Conservation (phyloP, 2,113 vertebrate species). For the Pontoporia blainvillei region DNA sequence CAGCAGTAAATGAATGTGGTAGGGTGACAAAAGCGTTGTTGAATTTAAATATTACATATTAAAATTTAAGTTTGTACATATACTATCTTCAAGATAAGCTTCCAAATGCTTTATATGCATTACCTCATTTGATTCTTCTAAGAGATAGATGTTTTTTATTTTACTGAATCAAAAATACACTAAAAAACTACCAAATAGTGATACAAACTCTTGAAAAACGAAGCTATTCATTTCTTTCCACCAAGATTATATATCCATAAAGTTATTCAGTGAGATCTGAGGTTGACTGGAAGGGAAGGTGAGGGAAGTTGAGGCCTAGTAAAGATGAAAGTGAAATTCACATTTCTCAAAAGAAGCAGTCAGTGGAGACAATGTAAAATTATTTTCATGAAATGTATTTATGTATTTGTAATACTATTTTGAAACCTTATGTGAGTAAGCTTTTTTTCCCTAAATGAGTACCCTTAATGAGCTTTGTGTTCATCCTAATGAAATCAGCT, state of each 20-base stretch:
- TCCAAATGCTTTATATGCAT: background rate
- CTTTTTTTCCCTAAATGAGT: background rate
- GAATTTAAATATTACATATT: background rate
- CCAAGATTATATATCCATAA: background rate
- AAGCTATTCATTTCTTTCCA: background rate
- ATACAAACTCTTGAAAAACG: background rate
- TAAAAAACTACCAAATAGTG: background rate
- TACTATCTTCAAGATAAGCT: background rate
- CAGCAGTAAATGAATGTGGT: background rate
- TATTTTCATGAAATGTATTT: background rate
- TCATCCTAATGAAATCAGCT: background rate
- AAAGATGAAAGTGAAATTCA: background rate
- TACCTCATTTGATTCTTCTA: background rate
- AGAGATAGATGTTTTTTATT: background rate
- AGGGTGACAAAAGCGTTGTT: background rate
- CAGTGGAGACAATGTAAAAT: background rate
- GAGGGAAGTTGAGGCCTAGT: background rate
- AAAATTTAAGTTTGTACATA: background rate
- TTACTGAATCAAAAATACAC: background rate
- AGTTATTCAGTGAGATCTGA: background rate
- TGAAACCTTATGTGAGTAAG: background rate
- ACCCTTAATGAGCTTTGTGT: background rate
- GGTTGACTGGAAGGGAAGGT: too few species aligned
- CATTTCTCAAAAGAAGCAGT: background rate
- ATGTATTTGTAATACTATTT: background rate